Evolutionary conservation across 1,140 invertebrate genomes (phyloP).

Genomic region (Hirudo medicinalis): DNA sequence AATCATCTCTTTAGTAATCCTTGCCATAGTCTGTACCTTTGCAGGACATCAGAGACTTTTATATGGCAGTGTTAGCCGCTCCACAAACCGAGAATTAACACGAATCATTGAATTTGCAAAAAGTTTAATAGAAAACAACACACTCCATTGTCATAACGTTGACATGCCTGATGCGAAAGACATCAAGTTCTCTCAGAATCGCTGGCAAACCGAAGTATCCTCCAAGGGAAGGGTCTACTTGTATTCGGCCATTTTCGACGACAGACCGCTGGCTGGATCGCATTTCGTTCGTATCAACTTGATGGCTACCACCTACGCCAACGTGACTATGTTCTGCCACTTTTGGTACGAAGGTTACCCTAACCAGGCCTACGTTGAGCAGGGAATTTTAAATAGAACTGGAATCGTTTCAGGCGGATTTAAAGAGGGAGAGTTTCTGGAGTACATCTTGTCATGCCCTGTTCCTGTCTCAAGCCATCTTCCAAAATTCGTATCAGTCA

Average conservation of each 20-base stretch:
- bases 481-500: neutral
- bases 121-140: too few species aligned
- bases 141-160: too few species aligned
- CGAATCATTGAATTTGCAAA: too few species aligned
- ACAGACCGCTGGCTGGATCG: slow-evolving; percentile 3
- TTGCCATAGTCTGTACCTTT: too few species aligned
- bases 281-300: neutral
- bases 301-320: neutral
- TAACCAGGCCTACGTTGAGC: neutral
- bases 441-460: neutral
- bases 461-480: neutral
- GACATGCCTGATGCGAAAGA: too few species aligned
- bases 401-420: slow-evolving; percentile 27
- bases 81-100: too few species aligned
- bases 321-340: slow-evolving; percentile 1
- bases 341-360: slow-evolving; percentile 13
- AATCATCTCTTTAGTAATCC: too few species aligned
- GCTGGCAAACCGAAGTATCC: too few species aligned
- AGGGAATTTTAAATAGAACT: neutral
- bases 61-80: too few species aligned
- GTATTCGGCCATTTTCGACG: slow-evolving; percentile 14
- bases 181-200: too few species aligned
- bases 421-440: slow-evolving; percentile 36
- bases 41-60: too few species aligned
- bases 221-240: neutral